Percentiles rank a stretch among this genome's conserved stretches.
phyloP scores from a whole-genome alignment of 2,797 vertebrate genomes.

The Thalassophryne amazonica region DNA sequence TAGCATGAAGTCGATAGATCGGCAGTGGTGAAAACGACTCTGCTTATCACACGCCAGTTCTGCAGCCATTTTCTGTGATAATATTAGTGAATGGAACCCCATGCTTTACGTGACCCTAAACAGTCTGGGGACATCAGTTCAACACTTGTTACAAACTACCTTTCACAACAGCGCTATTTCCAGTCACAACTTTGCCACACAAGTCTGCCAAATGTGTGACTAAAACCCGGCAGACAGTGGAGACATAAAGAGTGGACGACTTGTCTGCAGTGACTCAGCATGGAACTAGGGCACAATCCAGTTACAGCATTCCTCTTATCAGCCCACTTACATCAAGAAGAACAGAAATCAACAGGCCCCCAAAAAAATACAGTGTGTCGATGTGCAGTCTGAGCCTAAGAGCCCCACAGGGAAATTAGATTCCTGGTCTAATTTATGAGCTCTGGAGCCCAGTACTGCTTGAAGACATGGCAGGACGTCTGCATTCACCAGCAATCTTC shows the following conservation, averaged over 20 bases:
- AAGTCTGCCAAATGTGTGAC: constrained; percentile 14
- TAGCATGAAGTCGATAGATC: constrained; percentile 7
- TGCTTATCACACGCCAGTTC: constrained; percentile 26
- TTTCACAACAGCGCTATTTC: constrained; percentile 2
- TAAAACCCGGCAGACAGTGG: background rate
- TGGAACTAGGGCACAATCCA: constrained; percentile 52
- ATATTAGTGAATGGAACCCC: constrained; percentile 41
- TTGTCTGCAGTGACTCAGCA: constrained; percentile 61
- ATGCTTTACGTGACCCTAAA: constrained; percentile 18
- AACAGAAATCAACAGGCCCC: constrained; percentile 55
- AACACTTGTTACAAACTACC: constrained; percentile 15
- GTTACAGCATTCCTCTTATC: constrained; percentile 51
- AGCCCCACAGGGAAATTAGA: constrained; percentile 70
- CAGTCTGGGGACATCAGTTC: constrained; percentile 3
- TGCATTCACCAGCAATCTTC: constrained; percentile 37
- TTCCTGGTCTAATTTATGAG: constrained; percentile 73
- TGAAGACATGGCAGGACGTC: constrained; percentile 45
- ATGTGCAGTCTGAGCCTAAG: constrained; percentile 37
- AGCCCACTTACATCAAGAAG: constrained; percentile 64
- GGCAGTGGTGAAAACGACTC: constrained; percentile 26
- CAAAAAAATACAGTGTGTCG: constrained; percentile 54
- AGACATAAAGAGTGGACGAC: constrained; percentile 23
- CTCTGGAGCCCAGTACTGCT: constrained; percentile 49
- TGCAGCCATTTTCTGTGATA: constrained; percentile 57
- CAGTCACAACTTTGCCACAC: constrained; percentile 2